phyloP scores from a whole-genome alignment of 2,113 vertebrate genomes.

The Vombatus ursinus region DNA sequence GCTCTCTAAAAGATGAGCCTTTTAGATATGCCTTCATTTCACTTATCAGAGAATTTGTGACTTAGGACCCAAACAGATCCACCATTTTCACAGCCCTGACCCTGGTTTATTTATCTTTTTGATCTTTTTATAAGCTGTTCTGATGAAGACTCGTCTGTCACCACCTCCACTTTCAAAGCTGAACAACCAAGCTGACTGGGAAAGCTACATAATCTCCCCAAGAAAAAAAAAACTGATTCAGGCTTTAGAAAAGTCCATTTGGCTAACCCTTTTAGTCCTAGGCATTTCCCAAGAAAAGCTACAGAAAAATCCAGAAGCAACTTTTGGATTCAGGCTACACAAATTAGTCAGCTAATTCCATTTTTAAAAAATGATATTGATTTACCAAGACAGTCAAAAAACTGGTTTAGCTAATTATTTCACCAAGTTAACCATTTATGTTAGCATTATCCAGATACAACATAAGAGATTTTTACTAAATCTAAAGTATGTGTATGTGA shows the following conservation, averaged over 20 bases:
- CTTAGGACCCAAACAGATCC: constrained; percentile 37
- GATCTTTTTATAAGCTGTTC: constrained; percentile 62
- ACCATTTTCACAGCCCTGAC: constrained; percentile 49
- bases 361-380: not conserved
- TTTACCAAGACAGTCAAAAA: not conserved
- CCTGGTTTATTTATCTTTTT: constrained; percentile 60
- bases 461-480: not conserved
- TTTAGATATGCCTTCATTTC: constrained; percentile 55
- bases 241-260: constrained; percentile 45
- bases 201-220: constrained; percentile 37
- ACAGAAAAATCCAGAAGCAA: constrained; percentile 3
- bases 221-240: constrained; percentile 54
- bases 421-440: not conserved
- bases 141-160: constrained; percentile 28
- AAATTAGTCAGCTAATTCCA: not conserved
- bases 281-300: not conserved
- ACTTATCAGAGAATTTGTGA: constrained; percentile 62
- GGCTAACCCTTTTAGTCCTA: not conserved
- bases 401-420: not conserved
- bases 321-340: not conserved
- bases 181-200: constrained; percentile 16
- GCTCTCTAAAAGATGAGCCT: constrained; percentile 40
- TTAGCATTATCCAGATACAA: not conserved
- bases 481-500: not conserved
- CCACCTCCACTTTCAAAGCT: constrained; percentile 36